Evolutionary conservation across 2,888 invertebrate genomes (phyloP).

Genomic region (Heliothis peltigera): DNA sequence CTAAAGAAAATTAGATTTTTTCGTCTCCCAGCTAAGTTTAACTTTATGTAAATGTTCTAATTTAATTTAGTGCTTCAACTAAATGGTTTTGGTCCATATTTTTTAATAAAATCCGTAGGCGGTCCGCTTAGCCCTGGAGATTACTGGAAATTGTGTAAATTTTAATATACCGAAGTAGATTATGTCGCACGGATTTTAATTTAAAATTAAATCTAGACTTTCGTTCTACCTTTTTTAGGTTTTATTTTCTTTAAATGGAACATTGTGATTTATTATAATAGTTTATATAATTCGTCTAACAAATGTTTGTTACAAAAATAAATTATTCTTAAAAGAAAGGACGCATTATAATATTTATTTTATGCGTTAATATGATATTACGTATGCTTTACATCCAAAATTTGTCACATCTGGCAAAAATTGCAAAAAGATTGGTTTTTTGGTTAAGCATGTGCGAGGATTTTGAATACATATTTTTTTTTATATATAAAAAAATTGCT

Average conservation of each 20-base stretch:
- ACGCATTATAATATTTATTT: neutral
- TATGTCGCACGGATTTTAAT: slow-evolving; percentile 25
- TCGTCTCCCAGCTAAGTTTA: slow-evolving; percentile 23
- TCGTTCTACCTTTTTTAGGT: neutral
- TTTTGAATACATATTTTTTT: neutral
- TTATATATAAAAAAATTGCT: neutral
- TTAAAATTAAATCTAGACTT: slow-evolving; percentile 26
- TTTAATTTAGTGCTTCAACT: slow-evolving; percentile 40
- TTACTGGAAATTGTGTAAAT: slow-evolving; percentile 40
- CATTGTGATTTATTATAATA: neutral
- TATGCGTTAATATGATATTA: neutral
- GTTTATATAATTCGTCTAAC: neutral
- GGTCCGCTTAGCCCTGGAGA: slow-evolving; percentile 31
- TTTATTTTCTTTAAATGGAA: too few relatives aligned
- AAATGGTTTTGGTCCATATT: slow-evolving; percentile 39
- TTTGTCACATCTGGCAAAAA: neutral
- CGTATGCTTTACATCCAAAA: neutral
- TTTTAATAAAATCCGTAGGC: slow-evolving; percentile 47
- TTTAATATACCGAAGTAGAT: slow-evolving; percentile 34
- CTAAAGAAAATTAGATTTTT: slow-evolving; percentile 25
- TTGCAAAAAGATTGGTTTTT: neutral
- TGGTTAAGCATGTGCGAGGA: neutral
- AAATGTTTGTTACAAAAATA: too few relatives aligned
- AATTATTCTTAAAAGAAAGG: neutral
- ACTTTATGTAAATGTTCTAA: slow-evolving; percentile 36